Evolutionary conservation across 2,888 invertebrate species (phyloP).

Genomic region (Lasioglossum pauxillum): DNA sequence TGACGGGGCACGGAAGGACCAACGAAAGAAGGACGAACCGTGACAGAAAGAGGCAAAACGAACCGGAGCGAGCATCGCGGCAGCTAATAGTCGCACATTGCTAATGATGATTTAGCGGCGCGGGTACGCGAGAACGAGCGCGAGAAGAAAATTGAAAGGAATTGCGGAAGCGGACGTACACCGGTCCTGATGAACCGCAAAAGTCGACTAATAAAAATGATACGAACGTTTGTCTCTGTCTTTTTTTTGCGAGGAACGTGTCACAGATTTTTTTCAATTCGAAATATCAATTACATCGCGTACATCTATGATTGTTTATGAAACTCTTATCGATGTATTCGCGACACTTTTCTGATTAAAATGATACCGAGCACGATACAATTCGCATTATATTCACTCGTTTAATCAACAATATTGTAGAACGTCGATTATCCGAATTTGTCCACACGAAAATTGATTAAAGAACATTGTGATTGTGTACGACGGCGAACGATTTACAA

Average conservation of each 20-base stretch:
- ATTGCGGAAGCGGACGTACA: background rate
- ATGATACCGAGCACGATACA: background rate
- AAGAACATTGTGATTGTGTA: no score
- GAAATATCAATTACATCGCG: no score
- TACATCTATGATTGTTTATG: background rate
- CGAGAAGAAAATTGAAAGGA: background rate
- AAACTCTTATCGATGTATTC: background rate
- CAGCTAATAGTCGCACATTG: background rate
- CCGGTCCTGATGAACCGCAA: background rate
- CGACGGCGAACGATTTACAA: background rate
- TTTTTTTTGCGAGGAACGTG: no score
- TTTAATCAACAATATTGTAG: background rate
- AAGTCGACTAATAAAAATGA: background rate
- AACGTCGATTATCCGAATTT: background rate
- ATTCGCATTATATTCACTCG: background rate
- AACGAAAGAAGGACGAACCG: background rate
- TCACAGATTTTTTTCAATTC: no score
- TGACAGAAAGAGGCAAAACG: background rate
- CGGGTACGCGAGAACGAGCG: background rate
- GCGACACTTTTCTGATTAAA: background rate
- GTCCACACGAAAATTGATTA: no score
- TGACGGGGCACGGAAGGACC: background rate
- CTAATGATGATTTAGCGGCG: slow-evolving; percentile 62
- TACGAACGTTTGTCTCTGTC: background rate
- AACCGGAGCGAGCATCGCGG: background rate